Evolutionary conservation across 2,888 invertebrate species (phyloP).

Genomic region (Hypomecis punctinalis): DNA sequence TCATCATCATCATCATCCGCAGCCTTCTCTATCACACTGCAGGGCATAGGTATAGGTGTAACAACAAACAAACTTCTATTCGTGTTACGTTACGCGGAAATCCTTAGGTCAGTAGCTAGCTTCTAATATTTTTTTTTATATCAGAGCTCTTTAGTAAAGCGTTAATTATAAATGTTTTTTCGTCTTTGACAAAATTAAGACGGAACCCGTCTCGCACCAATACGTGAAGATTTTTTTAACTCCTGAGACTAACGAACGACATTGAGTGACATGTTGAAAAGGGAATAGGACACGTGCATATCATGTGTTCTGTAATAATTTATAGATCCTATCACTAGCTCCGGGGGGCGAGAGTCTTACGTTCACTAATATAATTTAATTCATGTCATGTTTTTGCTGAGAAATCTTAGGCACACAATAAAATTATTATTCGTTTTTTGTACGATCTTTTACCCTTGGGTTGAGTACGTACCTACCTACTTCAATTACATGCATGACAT

Average conservation of each 20-base stretch:
- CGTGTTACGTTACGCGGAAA: too few species aligned
- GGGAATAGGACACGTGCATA: conserved; percentile 41
- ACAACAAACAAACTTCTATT: too few species aligned
- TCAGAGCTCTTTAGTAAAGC: neutral
- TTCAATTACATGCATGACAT: conserved; percentile 15
- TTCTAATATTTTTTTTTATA: neutral
- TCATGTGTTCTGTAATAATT: conserved; percentile 41
- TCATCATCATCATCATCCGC: too few species aligned
- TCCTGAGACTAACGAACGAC: conserved; percentile 31
- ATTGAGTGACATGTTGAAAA: conserved; percentile 42
- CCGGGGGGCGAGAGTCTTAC: conserved; percentile 33
- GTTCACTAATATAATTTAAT: conserved; percentile 19
- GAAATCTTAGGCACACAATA: conserved; percentile 11
- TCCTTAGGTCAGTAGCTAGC: too few species aligned
- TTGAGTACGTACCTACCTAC: conserved; percentile 3
- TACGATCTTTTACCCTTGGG: conserved; percentile 33
- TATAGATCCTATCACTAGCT: conserved; percentile 39
- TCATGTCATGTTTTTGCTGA: conserved; percentile 20
- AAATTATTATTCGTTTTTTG: conserved; percentile 30
- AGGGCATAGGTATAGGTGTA: too few species aligned
- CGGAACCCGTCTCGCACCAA: conserved; percentile 26
- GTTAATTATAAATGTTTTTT: conserved; percentile 4
- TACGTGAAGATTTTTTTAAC: conserved; percentile 22
- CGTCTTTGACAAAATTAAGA: conserved; percentile 18
- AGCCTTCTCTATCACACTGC: too few species aligned